Evolutionary conservation across 2,888 invertebrate genomes (phyloP).

Genomic region (Mesorhabditis belari): DNA sequence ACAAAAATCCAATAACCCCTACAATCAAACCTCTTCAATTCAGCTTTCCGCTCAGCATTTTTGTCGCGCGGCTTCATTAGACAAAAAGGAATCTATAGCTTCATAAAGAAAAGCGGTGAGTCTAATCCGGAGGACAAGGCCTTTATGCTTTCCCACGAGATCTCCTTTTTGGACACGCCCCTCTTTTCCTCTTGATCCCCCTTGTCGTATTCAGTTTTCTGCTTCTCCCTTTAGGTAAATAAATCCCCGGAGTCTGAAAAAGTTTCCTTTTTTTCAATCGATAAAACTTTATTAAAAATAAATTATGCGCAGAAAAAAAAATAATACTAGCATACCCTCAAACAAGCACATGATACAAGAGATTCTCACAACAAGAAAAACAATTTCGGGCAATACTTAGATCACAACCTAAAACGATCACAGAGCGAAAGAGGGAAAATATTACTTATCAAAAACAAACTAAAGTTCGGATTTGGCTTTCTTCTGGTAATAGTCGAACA

Average conservation of each 20-base stretch:
- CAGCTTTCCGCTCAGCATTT: neutral
- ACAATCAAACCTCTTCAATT: neutral
- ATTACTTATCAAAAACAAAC: conserved; percentile 1
- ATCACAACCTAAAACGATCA: neutral
- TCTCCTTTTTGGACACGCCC: too few relatives aligned
- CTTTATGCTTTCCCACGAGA: too few relatives aligned
- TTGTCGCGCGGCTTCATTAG: too few relatives aligned
- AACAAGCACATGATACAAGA: neutral
- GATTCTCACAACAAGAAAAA: neutral
- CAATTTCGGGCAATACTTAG: neutral
- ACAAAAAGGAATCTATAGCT: too few relatives aligned
- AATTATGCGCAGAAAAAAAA: neutral
- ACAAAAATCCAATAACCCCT: too few relatives aligned
- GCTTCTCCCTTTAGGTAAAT: too few relatives aligned
- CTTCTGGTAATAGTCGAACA: conserved; percentile 35
- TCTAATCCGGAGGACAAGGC: too few relatives aligned
- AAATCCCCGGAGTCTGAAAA: too few relatives aligned
- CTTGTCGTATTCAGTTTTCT: too few relatives aligned
- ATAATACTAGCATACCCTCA: conserved; percentile 4
- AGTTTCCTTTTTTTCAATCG: too few relatives aligned
- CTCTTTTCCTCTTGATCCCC: too few relatives aligned
- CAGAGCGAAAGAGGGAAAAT: neutral
- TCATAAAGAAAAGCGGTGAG: too few relatives aligned
- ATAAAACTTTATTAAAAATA: neutral
- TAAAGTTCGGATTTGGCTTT: conserved; percentile 27